Percentiles rank a stretch among this genome's conserved stretches.
phyloP scores from a whole-genome alignment of 1,140 invertebrate genomes.

The Neodiprion virginianus region DNA sequence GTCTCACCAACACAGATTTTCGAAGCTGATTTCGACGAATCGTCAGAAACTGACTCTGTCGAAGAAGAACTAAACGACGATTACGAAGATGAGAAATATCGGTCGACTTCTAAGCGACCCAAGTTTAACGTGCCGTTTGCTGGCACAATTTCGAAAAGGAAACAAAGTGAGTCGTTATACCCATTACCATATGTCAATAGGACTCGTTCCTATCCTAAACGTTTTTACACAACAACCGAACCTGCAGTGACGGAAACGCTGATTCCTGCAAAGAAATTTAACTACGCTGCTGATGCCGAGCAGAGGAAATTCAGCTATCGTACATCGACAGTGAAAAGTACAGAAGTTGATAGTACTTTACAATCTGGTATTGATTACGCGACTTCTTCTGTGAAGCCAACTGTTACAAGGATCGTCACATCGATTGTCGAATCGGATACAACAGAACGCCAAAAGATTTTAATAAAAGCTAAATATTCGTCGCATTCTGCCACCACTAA shows the following conservation, averaged over 20 bases:
- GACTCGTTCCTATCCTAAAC: constrained; percentile 44
- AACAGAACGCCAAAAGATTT: constrained; percentile 59
- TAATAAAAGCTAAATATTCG: constrained; percentile 57
- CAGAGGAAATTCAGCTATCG: constrained; percentile 35
- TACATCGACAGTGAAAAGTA: constrained; percentile 10
- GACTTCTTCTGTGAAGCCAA: constrained; percentile 44
- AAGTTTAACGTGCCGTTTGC: background rate
- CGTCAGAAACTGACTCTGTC: background rate
- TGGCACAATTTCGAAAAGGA: background rate
- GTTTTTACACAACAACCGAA: constrained; percentile 33
- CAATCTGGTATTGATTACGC: constrained; percentile 35
- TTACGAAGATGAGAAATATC: background rate
- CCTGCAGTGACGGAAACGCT: constrained; percentile 49
- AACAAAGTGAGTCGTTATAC: background rate
- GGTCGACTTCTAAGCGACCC: background rate
- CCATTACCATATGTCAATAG: constrained; percentile 23
- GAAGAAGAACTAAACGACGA: background rate
- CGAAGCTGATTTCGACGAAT: background rate
- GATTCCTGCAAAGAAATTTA: constrained; percentile 55
- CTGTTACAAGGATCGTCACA: constrained; percentile 58
- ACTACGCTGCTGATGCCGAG: constrained; percentile 53
- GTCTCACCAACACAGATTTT: constrained; percentile 29
- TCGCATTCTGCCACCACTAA: constrained; percentile 49
- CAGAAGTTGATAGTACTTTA: background rate
- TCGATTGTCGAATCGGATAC: constrained; percentile 60